Base-by-base conservation (phyloP, 2,797 vertebrate species). In the Aulostomus chinensis region DNA sequence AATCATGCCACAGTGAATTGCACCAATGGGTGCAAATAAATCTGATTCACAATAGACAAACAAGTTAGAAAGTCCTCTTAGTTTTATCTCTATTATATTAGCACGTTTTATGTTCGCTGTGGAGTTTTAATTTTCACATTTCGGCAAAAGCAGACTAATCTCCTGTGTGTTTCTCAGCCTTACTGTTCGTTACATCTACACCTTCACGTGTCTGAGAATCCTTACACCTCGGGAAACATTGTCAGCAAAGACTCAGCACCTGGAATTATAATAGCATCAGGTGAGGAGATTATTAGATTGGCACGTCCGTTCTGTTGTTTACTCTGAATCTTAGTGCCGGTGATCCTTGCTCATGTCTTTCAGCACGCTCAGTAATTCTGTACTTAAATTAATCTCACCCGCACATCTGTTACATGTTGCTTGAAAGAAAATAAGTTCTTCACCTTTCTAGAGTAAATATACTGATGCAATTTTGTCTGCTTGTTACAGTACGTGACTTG, bases 191-290 rank as follows among this genome's bases (percentile, higher is more conserved):
- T 97, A 16, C 94, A 97, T 78, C 93, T 97, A 37, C 95, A 96
- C 75, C 77, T 97, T 42, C 95, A 97, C 16, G 94, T 97, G 42
- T 96, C 95, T 6, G 95, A 97, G 75, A 97, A 96, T 82, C 95
- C 95, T n/a, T 97, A 97, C 14, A 95, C 95, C 1, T 97, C 94
- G 0, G 94, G 95, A 75, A 96, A 97, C 78, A 96, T 97, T 8
- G 93, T 94, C 73, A 97, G 94, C 86, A 85, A 94, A 76, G 94
- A 97, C 24, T 93, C 95, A 4, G 94, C 95, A 50, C 95, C 95
- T 3, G 93, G 95, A 64, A 92, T 97, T 63, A 97, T 97, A 45
- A 92, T 97, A 68, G 95, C 95, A 32, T 97, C 95, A 91, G 95
- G 95, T 97, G 92, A 59, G 73, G 20, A 17, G 48, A 68, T 58